Evolutionary conservation across 2,888 invertebrate genomes (phyloP), one percentile per base, ranked within the genome.

Genomic region (Mamestra brassicae): DNA sequence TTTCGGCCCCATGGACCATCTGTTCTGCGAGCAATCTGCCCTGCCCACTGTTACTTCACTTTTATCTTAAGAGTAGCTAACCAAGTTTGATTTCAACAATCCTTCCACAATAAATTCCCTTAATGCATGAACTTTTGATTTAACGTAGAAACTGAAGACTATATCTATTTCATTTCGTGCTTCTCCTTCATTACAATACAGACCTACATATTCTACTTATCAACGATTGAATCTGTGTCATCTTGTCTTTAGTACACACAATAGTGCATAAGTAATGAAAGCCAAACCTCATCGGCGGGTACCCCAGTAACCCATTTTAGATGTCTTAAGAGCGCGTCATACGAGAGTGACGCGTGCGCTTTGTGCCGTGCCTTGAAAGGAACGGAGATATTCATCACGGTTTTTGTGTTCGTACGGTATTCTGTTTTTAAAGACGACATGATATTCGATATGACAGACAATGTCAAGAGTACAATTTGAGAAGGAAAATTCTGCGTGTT

Each of bases 221-320:
- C 34, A n/a, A 6, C 11, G n/a, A 55, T 68, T 47, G 34, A 60
- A 66, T 76, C n/a, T 52, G 55, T 63, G 54, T 50, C 66, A 15
- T 61, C 42, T 63, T 54, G 52, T 68, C 62, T 69, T 42, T 38
- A 54, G 68, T n/a, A 36, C 8, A n/a, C 54, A 82, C 63, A 77
- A 81, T 54, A 63, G 55, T 73, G 74, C 67, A 83, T 80, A 60
- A 73, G 52, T 73, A 83, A 80, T 83, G 63, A 72, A 65, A 70
- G 60, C 26, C 38, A 63, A 61, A 78, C 83, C 83, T 74, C 67
- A 80, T 83, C 80, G 74, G 55, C 74, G 60, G 57, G 77, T 78
- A 83, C 55, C 84, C 80, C 34, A 80, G 74, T 80, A 80, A 83
- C 80, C 80, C 60, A 79, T 80, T 80, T 83, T 72, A 67, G 58